phyloP scores from a whole-genome alignment of 2,888 invertebrate genomes.

The Achlya flavicornis region DNA sequence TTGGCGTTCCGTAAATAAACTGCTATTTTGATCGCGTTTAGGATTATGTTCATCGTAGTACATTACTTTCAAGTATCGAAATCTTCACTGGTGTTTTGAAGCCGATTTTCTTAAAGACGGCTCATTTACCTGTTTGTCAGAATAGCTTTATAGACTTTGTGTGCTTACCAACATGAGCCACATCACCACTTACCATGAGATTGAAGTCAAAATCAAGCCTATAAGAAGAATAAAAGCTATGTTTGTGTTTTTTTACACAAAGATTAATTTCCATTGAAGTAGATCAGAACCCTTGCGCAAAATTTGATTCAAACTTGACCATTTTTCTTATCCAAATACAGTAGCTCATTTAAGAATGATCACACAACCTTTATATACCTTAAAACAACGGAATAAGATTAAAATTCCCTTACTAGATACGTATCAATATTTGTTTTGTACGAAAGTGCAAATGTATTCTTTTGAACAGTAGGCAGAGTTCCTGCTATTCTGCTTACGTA shows the following conservation, averaged over 20 bases:
- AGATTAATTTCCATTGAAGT: no score
- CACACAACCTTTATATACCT: no score
- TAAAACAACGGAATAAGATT: neutral
- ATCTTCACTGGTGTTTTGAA: no score
- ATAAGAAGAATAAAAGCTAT: no score
- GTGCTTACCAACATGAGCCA: no score
- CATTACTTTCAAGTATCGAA: neutral
- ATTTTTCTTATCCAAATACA: neutral
- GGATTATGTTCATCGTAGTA: neutral
- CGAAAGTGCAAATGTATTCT: neutral
- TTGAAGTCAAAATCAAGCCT: no score
- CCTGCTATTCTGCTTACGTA: neutral
- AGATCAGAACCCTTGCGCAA: no score
- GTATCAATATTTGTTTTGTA: neutral
- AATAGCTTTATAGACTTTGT: no score
- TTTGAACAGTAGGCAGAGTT: neutral
- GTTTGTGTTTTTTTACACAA: no score
- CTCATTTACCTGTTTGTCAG: no score
- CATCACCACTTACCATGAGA: no score
- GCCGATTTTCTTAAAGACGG: no score
- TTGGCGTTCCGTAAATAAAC: constrained; percentile 5
- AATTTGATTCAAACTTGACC: neutral
- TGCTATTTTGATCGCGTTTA: neutral
- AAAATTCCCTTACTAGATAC: neutral
- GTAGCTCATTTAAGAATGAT: neutral